Conservation (phyloP, 2,888 invertebrate species). For the Hecatera dysodea region DNA sequence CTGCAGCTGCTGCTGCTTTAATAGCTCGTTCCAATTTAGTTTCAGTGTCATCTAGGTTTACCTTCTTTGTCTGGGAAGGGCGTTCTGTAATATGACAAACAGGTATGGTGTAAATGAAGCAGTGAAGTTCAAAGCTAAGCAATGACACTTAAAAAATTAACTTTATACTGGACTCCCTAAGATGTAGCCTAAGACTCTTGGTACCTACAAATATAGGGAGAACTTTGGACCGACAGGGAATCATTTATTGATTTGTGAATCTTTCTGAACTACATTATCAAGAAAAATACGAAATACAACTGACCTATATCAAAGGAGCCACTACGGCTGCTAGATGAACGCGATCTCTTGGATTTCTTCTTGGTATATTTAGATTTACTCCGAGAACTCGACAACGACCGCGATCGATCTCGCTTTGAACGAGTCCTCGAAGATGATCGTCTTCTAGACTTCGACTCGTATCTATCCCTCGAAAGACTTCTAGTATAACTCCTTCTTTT, state of each 20-base stretch:
- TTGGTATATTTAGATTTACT: slow-evolving; percentile 80
- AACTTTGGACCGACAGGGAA: neutral
- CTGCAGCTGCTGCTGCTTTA: slow-evolving; percentile 88
- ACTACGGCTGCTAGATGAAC: slow-evolving; percentile 81
- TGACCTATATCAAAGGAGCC: slow-evolving; percentile 80
- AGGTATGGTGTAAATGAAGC: too few species aligned
- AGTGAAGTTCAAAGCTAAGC: neutral
- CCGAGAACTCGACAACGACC: slow-evolving; percentile 80
- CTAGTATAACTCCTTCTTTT: slow-evolving; percentile 83
- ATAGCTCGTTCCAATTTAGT: slow-evolving; percentile 87
- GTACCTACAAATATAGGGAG: neutral
- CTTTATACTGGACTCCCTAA: neutral
- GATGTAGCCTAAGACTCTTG: neutral
- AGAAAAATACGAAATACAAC: neutral
- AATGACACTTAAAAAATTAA: neutral
- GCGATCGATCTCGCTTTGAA: slow-evolving; percentile 80
- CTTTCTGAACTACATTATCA: neutral
- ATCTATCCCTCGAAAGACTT: slow-evolving; percentile 84
- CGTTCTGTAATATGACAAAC: slow-evolving; percentile 72
- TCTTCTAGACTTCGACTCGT: slow-evolving; percentile 82
- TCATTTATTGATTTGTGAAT: neutral
- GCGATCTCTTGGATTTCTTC: slow-evolving; percentile 80
- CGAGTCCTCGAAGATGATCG: slow-evolving; percentile 80
- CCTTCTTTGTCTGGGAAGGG: slow-evolving; percentile 68
- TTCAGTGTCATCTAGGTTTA: slow-evolving; percentile 85